These are phyloP conservation scores for Lithobates pipiens DNA, from an alignment of 2,797 vertebrate genomes.

Conservation along the genomic window DNA sequence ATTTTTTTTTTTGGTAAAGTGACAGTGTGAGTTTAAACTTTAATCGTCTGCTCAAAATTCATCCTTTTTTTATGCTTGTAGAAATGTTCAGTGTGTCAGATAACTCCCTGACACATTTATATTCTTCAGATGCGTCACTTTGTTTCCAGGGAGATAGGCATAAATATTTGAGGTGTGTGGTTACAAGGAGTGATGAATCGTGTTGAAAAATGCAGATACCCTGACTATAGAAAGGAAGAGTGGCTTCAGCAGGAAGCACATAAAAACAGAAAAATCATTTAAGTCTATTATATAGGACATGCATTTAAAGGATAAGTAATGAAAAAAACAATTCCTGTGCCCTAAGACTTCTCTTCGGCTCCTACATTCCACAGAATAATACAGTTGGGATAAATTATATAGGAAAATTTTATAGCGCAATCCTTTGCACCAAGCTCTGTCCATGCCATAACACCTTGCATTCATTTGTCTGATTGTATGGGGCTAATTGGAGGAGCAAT, in stretches of 20 bases:
- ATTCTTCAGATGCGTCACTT: not conserved
- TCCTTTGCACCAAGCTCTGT: no score
- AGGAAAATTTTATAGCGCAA: no score
- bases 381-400: no score
- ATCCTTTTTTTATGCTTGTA: not conserved
- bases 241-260: not conserved
- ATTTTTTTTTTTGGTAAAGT: no score
- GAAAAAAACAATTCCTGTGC: not conserved
- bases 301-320: not conserved
- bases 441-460: no score
- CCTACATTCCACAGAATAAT: no score
- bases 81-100: not conserved
- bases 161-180: constrained; percentile 52
- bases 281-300: not conserved
- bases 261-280: not conserved
- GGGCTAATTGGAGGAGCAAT: not conserved
- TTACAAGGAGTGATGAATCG: not conserved
- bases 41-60: no score
- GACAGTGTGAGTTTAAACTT: no score
- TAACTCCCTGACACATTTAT: not conserved
- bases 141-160: constrained; percentile 14
- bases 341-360: not conserved
- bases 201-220: not conserved
- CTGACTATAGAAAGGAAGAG: not conserved
- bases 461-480: no score